Conservation (phyloP, 2,113 vertebrate genomes). For the Poecile atricapillus region DNA sequence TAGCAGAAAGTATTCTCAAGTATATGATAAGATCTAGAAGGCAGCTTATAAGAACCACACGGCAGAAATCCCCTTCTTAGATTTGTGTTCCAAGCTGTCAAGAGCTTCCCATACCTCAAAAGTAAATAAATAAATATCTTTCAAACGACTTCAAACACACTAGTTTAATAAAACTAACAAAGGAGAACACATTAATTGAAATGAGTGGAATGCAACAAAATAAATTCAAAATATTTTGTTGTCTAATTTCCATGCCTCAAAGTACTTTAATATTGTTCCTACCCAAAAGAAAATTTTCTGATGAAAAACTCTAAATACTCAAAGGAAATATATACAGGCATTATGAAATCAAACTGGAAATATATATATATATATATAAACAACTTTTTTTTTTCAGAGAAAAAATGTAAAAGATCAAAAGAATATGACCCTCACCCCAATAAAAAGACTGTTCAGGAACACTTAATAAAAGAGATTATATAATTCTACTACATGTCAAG, state of each 20-base stretch:
- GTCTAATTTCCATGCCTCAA: neutral
- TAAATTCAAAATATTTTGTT: neutral
- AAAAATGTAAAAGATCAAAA: neutral
- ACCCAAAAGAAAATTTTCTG: neutral
- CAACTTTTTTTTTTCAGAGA: neutral
- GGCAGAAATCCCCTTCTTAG: neutral
- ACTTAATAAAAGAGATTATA: neutral
- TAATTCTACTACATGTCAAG: neutral
- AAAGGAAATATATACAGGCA: neutral
- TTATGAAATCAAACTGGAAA: neutral
- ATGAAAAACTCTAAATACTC: neutral
- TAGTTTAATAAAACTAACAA: neutral
- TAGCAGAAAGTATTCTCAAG: neutral
- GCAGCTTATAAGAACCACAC: neutral
- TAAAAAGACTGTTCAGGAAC: neutral
- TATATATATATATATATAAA: neutral
- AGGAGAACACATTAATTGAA: neutral
- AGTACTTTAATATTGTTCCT: neutral
- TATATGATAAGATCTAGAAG: neutral
- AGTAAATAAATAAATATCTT: neutral
- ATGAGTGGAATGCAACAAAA: neutral
- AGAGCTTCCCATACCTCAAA: neutral
- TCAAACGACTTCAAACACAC: neutral
- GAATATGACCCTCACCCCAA: neutral
- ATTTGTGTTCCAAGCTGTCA: neutral